These are phyloP conservation scores for Catocala nupta DNA, from an alignment of 2,888 invertebrate species.

Conservation along the genomic window DNA sequence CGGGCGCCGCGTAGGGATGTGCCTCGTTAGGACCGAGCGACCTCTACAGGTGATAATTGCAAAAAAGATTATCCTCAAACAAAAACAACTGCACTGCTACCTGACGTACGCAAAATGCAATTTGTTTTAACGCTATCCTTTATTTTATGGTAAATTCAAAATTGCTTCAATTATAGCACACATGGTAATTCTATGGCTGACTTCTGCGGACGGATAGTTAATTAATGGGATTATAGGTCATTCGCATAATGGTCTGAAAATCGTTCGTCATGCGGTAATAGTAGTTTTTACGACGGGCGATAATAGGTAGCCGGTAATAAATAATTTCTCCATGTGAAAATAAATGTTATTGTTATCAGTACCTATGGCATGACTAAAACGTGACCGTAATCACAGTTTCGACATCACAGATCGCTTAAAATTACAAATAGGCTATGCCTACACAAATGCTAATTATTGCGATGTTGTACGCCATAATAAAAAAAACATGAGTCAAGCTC, in stretches of 20 bases:
- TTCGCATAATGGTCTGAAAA: too few species aligned
- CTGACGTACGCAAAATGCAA: constrained; percentile 34
- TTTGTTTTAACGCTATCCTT: constrained; percentile 14
- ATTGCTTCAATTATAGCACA: too few species aligned
- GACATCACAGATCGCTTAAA: not conserved
- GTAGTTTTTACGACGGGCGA: too few species aligned
- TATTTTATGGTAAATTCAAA: too few species aligned
- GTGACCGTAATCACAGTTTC: not conserved
- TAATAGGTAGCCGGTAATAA: too few species aligned
- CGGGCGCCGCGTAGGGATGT: constrained; percentile 60
- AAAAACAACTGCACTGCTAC: constrained; percentile 23
- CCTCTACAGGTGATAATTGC: constrained; percentile 73
- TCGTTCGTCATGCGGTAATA: too few species aligned
- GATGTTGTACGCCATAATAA: constrained; percentile 56
- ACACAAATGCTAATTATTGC: constrained; percentile 49
- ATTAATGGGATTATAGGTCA: too few species aligned
- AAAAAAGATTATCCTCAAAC: constrained; percentile 25
- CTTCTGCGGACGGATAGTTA: too few species aligned
- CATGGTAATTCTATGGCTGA: too few species aligned
- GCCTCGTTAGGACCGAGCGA: constrained; percentile 50
- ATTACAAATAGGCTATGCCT: constrained; percentile 13
- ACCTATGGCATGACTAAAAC: too few species aligned
- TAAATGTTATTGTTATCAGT: too few species aligned
- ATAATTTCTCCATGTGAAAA: too few species aligned
- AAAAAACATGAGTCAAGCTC: constrained; percentile 66